Evolutionary conservation across 2,888 invertebrate species (phyloP).

Genomic region (Autographa gamma): DNA sequence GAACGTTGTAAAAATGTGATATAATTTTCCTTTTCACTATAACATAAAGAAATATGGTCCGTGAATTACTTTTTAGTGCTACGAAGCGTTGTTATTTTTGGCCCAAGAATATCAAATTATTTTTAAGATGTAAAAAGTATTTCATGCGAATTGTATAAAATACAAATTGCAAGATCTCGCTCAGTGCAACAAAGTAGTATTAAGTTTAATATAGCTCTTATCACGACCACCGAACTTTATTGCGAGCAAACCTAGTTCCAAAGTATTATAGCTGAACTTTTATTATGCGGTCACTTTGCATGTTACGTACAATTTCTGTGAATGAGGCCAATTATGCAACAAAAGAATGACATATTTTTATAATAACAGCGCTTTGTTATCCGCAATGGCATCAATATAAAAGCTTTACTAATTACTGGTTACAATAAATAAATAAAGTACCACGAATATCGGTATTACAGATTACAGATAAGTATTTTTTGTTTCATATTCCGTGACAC

Average conservation of each 20-base stretch:
- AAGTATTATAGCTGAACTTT: constrained; percentile 55
- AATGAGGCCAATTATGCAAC: constrained; percentile 40
- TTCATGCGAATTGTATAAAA: constrained; percentile 36
- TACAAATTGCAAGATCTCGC: constrained; percentile 47
- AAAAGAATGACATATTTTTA: constrained; percentile 35
- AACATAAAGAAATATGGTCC: constrained; percentile 56
- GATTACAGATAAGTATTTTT: background rate
- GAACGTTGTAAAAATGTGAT: constrained; percentile 53
- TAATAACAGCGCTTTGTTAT: constrained; percentile 17
- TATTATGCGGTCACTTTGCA: constrained; percentile 62
- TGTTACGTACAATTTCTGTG: constrained; percentile 39
- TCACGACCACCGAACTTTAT: constrained; percentile 50
- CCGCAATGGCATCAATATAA: background rate
- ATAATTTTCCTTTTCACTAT: constrained; percentile 60
- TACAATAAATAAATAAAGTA: constrained; percentile 4
- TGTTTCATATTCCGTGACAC: constrained; percentile 1
- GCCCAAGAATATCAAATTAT: constrained; percentile 56
- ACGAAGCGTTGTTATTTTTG: constrained; percentile 54
- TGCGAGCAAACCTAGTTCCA: constrained; percentile 50
- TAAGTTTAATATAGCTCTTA: constrained; percentile 52
- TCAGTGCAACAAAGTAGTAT: constrained; percentile 41
- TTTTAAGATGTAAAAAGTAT: constrained; percentile 37
- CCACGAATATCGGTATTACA: constrained; percentile 2
- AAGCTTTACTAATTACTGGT: background rate
- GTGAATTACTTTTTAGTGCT: constrained; percentile 62